A percentile compares a stretch with the other conserved stretches of the same genome.
Conservation (phyloP, 1,140 invertebrate genomes). For the Drosophila ficusphila region DNA sequence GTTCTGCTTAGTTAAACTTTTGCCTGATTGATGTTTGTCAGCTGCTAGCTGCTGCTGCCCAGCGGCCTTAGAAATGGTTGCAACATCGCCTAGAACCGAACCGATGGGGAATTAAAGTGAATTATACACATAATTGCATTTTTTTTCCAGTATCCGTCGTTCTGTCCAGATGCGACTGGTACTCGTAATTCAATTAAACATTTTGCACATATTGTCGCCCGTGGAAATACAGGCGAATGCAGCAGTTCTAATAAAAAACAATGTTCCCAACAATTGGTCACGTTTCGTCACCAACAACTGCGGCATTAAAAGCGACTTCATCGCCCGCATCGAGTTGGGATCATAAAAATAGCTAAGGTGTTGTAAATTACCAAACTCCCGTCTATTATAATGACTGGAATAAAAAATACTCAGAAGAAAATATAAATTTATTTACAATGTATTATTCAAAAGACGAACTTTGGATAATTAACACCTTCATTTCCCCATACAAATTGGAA, state of each 20-base stretch:
- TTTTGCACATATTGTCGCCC: slow-evolving; percentile 59
- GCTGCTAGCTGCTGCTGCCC: slow-evolving; percentile 42
- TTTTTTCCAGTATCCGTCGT: slow-evolving; percentile 7
- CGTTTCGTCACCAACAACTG: slow-evolving; percentile 65
- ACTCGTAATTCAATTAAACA: slow-evolving; percentile 75
- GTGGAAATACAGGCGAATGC: slow-evolving; percentile 40
- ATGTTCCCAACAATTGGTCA: slow-evolving; percentile 62
- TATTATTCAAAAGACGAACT: too few relatives aligned
- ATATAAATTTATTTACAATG: neutral
- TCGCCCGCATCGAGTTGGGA: slow-evolving; percentile 55
- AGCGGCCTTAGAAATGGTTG: slow-evolving; percentile 58
- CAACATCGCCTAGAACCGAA: slow-evolving; percentile 49
- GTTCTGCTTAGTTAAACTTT: slow-evolving; percentile 75
- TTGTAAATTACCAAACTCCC: slow-evolving; percentile 8
- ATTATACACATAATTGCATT: slow-evolving; percentile 69
- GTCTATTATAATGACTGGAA: neutral
- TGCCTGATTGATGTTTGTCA: slow-evolving; percentile 78
- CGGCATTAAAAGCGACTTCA: slow-evolving; percentile 34
- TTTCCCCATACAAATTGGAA: neutral
- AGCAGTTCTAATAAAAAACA: slow-evolving; percentile 28
- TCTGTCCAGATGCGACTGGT: slow-evolving; percentile 43
- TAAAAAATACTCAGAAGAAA: neutral
- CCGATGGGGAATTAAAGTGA: slow-evolving; percentile 67
- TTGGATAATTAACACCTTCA: neutral
- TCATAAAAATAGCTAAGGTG: slow-evolving; percentile 68